Evolutionary conservation across 2,888 invertebrate species (phyloP).

Genomic region (Nymphalis c-album): DNA sequence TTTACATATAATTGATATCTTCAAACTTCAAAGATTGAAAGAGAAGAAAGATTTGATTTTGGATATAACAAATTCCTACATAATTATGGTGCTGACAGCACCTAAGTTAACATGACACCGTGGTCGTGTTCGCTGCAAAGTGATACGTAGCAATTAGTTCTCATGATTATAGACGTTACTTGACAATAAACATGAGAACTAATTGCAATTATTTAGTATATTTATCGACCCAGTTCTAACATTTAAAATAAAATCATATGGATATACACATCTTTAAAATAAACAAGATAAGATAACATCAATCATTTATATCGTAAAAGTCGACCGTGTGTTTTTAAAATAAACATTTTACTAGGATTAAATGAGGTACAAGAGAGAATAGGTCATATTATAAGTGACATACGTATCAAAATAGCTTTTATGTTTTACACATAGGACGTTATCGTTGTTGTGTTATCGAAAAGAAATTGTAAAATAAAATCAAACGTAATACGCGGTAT

Average conservation of each 20-base stretch:
- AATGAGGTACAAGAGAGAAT: constrained; percentile 35
- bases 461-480: constrained; percentile 78
- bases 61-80: no score
- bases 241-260: background rate
- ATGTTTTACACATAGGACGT: constrained; percentile 33
- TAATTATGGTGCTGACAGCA: no score
- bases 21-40: no score
- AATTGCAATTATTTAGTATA: no score
- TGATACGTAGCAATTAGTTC: no score
- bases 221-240: background rate
- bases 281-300: background rate
- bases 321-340: constrained; percentile 47
- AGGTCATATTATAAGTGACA: background rate
- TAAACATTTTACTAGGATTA: constrained; percentile 31
- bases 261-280: no score
- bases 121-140: no score
- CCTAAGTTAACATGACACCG: no score
- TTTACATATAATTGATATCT: no score
- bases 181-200: no score
- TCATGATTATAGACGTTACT: no score
- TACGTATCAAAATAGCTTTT: background rate
- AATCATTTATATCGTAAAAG: constrained; percentile 12
- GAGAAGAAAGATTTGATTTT: no score
- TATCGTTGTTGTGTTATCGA: constrained; percentile 48
- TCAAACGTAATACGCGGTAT: constrained; percentile 55